Base-by-base conservation (phyloP, 2,113 vertebrate genomes). In the Vanacampus margaritifer region DNA sequence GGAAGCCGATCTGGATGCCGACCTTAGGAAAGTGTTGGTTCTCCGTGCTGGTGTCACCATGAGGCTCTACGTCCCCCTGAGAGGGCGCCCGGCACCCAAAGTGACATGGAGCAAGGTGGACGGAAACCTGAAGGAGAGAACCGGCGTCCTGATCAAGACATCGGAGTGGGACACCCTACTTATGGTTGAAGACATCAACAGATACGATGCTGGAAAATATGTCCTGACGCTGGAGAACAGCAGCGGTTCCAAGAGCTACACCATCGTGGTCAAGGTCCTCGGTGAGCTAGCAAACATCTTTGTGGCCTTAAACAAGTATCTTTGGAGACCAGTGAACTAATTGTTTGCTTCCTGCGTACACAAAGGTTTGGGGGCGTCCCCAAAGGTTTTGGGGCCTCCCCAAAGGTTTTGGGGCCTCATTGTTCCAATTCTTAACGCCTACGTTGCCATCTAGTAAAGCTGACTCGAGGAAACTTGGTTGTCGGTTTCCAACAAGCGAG, bases 191-290 rank as follows among this genome's bases (percentile, higher is more conserved):
- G 91, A 95, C 53, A 86, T 99, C 14, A 96, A 96, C 88, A 93
- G 95, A 92, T 99, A 96, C 0, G 97, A 99, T 80, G 95, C 97
- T 68, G 97, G 97, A 74, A 99, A 98, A 92, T 99, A 99, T 0
- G 87, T 98, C 32, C 87, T 99, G 65, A 91, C 91, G 24, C 88
- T 99, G 67, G 96, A 99, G 82, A 99, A 99, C 83, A 95, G 91
- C 86, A 95, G 95, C 66, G 97, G 97, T 68, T 89, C 94, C 74
- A 99, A 99, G 79, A 90, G 92, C 45, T 99, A 98, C 64, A 96
- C 93, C 56, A 95, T 99, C 56, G 91, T 95, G 46, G 95, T 99
- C 26, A 99, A 98, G 89, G 95, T 99, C 71, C 94, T 94, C n/a
- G 97, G 97, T 98, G 93, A 94, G 94, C 87, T 73, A 45, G n/a